Conservation (phyloP, 2,113 vertebrate genomes). For the Origma solitaria region DNA sequence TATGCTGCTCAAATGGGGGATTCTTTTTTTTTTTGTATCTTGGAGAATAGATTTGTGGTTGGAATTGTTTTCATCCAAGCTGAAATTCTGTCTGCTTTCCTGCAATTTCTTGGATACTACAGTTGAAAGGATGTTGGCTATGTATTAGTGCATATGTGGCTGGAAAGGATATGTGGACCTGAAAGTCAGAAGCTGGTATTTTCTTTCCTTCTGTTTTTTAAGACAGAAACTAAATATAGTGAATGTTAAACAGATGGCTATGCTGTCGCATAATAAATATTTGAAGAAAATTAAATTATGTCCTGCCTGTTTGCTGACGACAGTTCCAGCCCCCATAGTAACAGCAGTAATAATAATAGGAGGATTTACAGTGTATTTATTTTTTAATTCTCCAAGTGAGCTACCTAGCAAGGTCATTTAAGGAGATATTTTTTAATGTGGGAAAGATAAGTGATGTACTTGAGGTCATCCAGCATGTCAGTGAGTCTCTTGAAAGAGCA, state of each 20-base stretch:
- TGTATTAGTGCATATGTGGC: not conserved
- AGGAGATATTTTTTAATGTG: not conserved
- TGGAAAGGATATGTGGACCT: not conserved
- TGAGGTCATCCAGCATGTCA: not conserved
- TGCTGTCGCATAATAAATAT: slow-evolving; percentile 49
- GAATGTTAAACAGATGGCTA: slow-evolving; percentile 38
- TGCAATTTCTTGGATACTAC: not conserved
- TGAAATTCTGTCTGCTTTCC: not conserved
- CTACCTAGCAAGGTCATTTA: not conserved
- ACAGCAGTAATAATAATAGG: slow-evolving; percentile 34
- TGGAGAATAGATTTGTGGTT: not conserved
- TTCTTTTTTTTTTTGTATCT: not conserved
- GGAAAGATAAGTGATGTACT: not conserved
- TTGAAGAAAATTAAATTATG: slow-evolving; percentile 52
- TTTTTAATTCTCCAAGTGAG: not conserved
- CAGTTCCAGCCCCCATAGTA: slow-evolving; percentile 15
- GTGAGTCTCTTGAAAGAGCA: not conserved
- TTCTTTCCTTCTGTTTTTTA: slow-evolving; percentile 24
- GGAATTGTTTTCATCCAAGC: not conserved
- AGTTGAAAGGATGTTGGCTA: not conserved
- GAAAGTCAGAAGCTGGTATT: slow-evolving; percentile 13
- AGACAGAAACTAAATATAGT: slow-evolving; percentile 34
- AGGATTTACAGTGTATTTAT: not conserved
- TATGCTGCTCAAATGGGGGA: not conserved
- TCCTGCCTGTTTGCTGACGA: slow-evolving; percentile 10